Percentiles rank a stretch among this genome's conserved stretches.
phyloP scores from a whole-genome alignment of 2,888 invertebrate genomes.

The Petrophora chlorosata region DNA sequence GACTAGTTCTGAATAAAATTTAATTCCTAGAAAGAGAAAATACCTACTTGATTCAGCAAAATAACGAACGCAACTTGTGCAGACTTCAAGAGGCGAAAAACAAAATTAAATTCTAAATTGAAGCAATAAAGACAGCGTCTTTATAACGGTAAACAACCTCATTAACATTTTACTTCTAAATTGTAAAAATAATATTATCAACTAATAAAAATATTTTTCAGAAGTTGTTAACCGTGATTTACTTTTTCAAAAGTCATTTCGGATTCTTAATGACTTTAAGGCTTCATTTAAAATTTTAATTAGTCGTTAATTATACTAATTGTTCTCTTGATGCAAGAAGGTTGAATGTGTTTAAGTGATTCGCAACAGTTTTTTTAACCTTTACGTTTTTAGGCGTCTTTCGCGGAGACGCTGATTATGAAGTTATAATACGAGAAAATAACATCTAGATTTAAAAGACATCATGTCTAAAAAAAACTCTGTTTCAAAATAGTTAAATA shows the following conservation, averaged over 20 bases:
- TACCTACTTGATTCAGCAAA: too few relatives aligned
- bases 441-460: too few relatives aligned
- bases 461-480: too few relatives aligned
- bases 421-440: too few relatives aligned
- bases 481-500: too few relatives aligned
- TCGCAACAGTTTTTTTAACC: conserved; percentile 20
- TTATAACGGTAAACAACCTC: not conserved
- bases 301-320: conserved; percentile 24
- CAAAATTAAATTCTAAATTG: too few relatives aligned
- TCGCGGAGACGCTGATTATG: too few relatives aligned
- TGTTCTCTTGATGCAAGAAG: conserved; percentile 20
- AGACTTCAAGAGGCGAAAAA: too few relatives aligned
- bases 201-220: conserved; percentile 4
- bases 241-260: conserved; percentile 19
- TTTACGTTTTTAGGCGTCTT: conserved; percentile 1
- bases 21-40: too few relatives aligned
- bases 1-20: too few relatives aligned
- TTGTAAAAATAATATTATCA: not conserved
- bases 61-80: too few relatives aligned
- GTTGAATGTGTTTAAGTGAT: conserved; percentile 21
- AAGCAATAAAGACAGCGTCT: too few relatives aligned
- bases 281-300: conserved; percentile 28
- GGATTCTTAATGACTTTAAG: conserved; percentile 17
- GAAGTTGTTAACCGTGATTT: conserved; percentile 22
- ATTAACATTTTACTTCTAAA: not conserved